phyloP scores from a whole-genome alignment of 2,888 invertebrate genomes.

The Parnassius orleans region DNA sequence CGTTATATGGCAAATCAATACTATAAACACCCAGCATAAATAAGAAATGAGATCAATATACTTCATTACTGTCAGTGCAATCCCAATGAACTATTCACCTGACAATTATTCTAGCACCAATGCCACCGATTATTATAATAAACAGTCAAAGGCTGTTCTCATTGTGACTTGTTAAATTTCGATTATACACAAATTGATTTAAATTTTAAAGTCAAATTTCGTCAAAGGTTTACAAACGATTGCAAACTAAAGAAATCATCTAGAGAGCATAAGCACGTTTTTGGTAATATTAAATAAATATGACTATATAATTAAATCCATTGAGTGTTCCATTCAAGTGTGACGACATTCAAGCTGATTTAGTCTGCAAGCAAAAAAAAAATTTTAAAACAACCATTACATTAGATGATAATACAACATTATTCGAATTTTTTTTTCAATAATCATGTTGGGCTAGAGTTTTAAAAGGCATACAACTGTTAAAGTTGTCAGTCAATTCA shows the following conservation, averaged over 20 bases:
- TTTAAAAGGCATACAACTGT: too few relatives aligned
- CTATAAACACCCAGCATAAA: constrained; percentile 65
- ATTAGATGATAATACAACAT: too few relatives aligned
- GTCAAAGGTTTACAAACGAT: constrained; percentile 41
- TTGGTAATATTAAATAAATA: constrained; percentile 46
- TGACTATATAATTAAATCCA: constrained; percentile 51
- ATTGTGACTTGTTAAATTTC: constrained; percentile 30
- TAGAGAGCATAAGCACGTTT: constrained; percentile 66
- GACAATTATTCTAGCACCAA: constrained; percentile 32
- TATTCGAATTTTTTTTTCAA: too few relatives aligned
- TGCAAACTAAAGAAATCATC: constrained; percentile 42
- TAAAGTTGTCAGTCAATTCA: too few relatives aligned
- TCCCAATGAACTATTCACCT: constrained; percentile 10
- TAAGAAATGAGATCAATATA: constrained; percentile 76
- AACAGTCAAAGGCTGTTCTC: constrained; percentile 4
- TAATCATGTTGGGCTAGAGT: too few relatives aligned
- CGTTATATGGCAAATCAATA: constrained; percentile 67
- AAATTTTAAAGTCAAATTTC: constrained; percentile 30
- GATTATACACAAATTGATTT: constrained; percentile 46
- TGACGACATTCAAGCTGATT: constrained; percentile 41
- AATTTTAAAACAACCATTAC: not conserved
- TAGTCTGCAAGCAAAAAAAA: constrained; percentile 46
- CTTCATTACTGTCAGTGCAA: constrained; percentile 37
- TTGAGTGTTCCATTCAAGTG: constrained; percentile 41
- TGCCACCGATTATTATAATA: constrained; percentile 15